Base-by-base conservation (phyloP, 1,140 invertebrate species). In the Psix sp. region DNA sequence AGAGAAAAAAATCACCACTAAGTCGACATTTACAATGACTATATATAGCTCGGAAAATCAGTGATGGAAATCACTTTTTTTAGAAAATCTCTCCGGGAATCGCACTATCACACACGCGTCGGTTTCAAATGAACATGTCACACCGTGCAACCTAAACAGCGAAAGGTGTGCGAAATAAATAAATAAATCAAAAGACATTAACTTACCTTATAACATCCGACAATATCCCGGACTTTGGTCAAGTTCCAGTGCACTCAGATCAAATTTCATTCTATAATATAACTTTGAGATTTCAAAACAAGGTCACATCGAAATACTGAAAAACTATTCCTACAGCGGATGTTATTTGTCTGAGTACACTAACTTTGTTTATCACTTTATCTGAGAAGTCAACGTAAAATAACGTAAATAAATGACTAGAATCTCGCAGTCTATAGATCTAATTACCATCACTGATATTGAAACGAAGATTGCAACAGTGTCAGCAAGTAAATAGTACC, bases 401-500 rank as follows among this genome's bases (percentile, higher is more conserved):
- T n/a, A n/a, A n/a, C n/a, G n/a, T 10, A 29, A 35, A 35, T 13
- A 36, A 62, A 36, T 66, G 68, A 73, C 68, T 73, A 73, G 68
- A 65, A 15, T 14, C n/a, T 66, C 17, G 36, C 38, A 65, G 39
- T 65, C 65, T 70, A 57, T 57, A 3, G 15, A 24, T 57, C 5
- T 16, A 68, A 70, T 67, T 74, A 43, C 62, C 71, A 74, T 67
- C 71, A 74, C 62, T 74, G 71, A 68, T 45, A 48, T 59, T 6
- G 11, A 73, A 65, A 73, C 35, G 35, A 62, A 29, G 54, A 18
- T 46, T 66, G 54, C 56, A 73, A 73, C 60, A 60, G 21, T 66
- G 60, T 62, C 38, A 67, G 56, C 71, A 63, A 62, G 56, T 60
- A 62, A 74, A 56, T 67, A 74, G 45, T 74, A 74, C 71, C 63